Base-by-base conservation (phyloP, 2,797 vertebrate species). In the Melanotaenia boesemani region DNA sequence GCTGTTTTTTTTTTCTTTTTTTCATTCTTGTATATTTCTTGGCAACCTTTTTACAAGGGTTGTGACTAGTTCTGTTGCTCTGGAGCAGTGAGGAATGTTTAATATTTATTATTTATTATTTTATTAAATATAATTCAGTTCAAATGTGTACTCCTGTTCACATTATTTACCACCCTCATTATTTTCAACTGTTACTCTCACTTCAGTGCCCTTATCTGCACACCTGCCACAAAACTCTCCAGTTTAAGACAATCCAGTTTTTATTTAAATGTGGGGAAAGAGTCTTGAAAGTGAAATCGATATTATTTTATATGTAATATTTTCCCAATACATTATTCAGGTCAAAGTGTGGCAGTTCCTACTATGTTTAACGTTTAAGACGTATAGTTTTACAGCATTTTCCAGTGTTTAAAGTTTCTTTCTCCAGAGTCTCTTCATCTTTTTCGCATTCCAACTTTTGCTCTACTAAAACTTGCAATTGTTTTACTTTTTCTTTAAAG, bases 381-480 rank as follows among this genome's bases (percentile, higher is more conserved):
- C 28, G 8, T 59, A 46, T 55, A 15, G 10, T 34, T 82, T 73
- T 26, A 34, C 57, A 55, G 30, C 61, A 34, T 20, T 71, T 37
- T 71, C 36, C 37, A 74, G 34, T 70, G 26, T 59, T 50, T 22
- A 68, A 54, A 41, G 57, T 20, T 52, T 9, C 44, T 20, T 44
- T 50, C 18, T 72, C 34, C 76, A 15, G 6, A 34, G 34, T 74
- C 41, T 72, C 58, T 76, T 30, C 16, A 59, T 52, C 41, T 77
- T 41, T 62, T 8, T 63, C 6, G 32, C 55, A 54, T 78, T 78
- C 56, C 72, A 76, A 37, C 59, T 79, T 76, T 67, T 71, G 28
- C 46, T 64, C 26, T 72, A 24, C 65, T 83, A 30, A 72, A 72
- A 78, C 58, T 64, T 82, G 26, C 50, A 36, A 61, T 59, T 67